Conservation (phyloP, 2,797 vertebrate species). For the Okamejei kenojei region DNA sequence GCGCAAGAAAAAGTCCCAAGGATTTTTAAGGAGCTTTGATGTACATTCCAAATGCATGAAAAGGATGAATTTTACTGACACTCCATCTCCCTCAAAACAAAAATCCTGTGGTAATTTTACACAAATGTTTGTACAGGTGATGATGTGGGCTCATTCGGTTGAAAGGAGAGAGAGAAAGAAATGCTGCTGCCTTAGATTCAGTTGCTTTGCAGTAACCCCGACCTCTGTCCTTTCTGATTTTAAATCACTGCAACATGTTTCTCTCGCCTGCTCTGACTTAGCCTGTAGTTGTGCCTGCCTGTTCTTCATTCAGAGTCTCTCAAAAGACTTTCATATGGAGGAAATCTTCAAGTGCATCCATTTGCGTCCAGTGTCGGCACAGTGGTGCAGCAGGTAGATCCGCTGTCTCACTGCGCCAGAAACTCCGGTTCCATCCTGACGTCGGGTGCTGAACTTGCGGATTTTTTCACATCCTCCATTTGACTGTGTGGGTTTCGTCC, state of each 20-base stretch:
- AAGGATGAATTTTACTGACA: not conserved
- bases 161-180: not conserved
- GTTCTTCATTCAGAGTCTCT: not conserved
- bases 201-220: not conserved
- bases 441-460: too few species aligned
- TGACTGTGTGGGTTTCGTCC: too few species aligned
- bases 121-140: not conserved
- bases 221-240: not conserved
- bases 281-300: not conserved
- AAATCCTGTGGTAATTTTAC: not conserved
- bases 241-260: not conserved
- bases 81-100: not conserved
- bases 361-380: not conserved
- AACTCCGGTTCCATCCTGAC: too few species aligned
- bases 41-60: not conserved
- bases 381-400: too few species aligned
- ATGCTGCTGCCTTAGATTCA: not conserved
- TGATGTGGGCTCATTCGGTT: not conserved
- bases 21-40: not conserved
- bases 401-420: too few species aligned
- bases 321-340: not conserved
- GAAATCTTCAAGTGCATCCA: not conserved
- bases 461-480: too few species aligned
- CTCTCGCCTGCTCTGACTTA: too few species aligned
- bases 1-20: not conserved